Percentiles rank a stretch among this genome's conserved stretches.
These are phyloP conservation scores for Achatina immaculata DNA, from an alignment of 1,140 invertebrate species.

Conservation along the genomic window DNA sequence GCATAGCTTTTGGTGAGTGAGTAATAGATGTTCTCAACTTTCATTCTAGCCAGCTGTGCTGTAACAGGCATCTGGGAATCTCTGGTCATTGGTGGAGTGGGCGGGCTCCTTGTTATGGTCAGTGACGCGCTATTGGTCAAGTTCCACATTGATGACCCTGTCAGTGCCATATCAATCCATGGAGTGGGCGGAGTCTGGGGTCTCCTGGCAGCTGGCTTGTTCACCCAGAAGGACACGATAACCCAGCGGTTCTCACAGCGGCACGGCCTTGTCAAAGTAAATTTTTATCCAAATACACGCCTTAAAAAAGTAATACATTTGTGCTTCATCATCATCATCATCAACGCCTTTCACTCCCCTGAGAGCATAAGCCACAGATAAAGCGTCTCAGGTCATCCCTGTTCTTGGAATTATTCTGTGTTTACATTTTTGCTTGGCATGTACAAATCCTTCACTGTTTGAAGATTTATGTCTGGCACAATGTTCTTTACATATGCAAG, in stretches of 20 bases:
- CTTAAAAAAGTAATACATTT: too few relatives aligned
- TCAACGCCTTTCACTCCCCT: too few relatives aligned
- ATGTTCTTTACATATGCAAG: too few relatives aligned
- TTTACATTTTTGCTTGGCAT: too few relatives aligned
- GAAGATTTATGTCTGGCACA: too few relatives aligned
- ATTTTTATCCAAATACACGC: background rate
- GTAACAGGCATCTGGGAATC: conserved; percentile 88
- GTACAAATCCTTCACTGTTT: too few relatives aligned
- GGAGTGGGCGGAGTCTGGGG: conserved; percentile 74
- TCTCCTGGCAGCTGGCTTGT: conserved; percentile 88
- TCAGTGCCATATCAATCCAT: conserved; percentile 90
- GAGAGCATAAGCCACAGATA: too few relatives aligned
- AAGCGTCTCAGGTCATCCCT: too few relatives aligned
- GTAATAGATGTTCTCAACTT: too few relatives aligned
- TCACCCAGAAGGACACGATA: conserved; percentile 89
- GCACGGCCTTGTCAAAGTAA: conserved; percentile 42
- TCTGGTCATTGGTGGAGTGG: conserved; percentile 84
- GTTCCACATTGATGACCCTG: conserved; percentile 88
- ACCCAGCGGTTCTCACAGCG: conserved; percentile 33
- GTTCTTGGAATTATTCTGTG: too few relatives aligned
- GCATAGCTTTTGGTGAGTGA: too few relatives aligned
- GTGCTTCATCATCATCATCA: too few relatives aligned
- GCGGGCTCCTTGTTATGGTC: conserved; percentile 80
- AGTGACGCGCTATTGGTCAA: conserved; percentile 82
- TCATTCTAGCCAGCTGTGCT: conserved; percentile 85